A percentile compares a stretch with the other conserved stretches of the same genome.
phyloP scores from a whole-genome alignment of 1,140 invertebrate species.

The Zaprionus inermis region DNA sequence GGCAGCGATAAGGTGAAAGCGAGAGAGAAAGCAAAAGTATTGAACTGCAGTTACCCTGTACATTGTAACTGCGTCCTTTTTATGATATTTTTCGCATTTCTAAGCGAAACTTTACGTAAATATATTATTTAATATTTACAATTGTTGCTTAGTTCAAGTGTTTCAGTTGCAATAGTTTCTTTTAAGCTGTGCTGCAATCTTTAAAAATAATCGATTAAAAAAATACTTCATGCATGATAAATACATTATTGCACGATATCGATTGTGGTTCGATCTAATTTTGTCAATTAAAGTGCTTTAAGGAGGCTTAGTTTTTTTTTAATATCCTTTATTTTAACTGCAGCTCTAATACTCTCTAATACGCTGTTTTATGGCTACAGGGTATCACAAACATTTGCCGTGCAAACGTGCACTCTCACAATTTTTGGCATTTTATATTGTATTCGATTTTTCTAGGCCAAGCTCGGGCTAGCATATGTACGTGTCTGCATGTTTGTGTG shows the following conservation, averaged over 20 bases:
- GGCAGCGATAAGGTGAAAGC: background rate
- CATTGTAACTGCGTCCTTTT: background rate
- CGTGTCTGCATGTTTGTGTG: constrained; percentile 6
- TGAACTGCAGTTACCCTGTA: background rate
- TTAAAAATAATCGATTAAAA: no score
- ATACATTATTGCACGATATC: no score
- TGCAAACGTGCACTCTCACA: constrained; percentile 40
- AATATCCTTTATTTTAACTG: no score
- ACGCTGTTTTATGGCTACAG: constrained; percentile 12
- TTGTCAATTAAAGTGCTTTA: no score
- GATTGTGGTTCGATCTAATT: no score
- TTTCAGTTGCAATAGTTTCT: no score
- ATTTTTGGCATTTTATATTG: constrained; percentile 50
- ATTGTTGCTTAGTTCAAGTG: no score
- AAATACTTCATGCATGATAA: no score
- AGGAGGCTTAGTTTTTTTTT: no score
- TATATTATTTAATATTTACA: no score
- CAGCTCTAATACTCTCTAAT: background rate
- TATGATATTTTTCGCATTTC: no score
- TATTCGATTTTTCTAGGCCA: constrained; percentile 36
- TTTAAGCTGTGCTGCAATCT: background rate
- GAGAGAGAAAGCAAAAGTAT: background rate
- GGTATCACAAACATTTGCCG: constrained; percentile 36
- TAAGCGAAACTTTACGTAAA: no score
- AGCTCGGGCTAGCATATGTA: constrained; percentile 5